Conservation (phyloP, 2,888 invertebrate genomes). For the Idaea biselata region DNA sequence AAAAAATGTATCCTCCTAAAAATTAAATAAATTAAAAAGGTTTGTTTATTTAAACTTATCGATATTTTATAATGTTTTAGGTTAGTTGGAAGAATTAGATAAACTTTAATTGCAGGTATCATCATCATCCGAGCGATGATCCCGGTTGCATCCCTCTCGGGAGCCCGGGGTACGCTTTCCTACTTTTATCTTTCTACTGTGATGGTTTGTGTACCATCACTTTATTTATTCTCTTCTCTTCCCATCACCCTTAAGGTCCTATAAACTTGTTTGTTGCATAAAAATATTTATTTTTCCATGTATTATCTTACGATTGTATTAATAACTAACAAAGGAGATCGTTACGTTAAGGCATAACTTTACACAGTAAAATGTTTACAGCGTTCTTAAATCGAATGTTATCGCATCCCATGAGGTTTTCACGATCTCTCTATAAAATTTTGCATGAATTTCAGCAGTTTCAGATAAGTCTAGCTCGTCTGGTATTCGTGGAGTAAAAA, state of each 20-base stretch:
- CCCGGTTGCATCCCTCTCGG: too few relatives aligned
- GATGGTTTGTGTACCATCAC: too few relatives aligned
- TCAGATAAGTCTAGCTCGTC: conserved; percentile 29
- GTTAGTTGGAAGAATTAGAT: too few relatives aligned
- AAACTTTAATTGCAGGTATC: too few relatives aligned
- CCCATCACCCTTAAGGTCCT: neutral
- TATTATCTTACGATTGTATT: neutral
- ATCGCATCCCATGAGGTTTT: conserved; percentile 41
- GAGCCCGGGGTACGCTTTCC: too few relatives aligned
- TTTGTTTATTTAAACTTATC: too few relatives aligned
- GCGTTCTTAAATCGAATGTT: conserved; percentile 52
- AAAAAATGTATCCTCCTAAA: too few relatives aligned
- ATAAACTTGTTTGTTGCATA: neutral
- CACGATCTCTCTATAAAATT: conserved; percentile 33
- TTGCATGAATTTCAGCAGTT: conserved; percentile 38
- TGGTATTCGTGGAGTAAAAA: neutral
- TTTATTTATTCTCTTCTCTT: neutral
- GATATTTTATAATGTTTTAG: too few relatives aligned
- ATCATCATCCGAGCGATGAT: too few relatives aligned
- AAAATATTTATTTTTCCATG: neutral
- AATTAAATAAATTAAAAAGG: too few relatives aligned
- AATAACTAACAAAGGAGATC: conserved; percentile 18
- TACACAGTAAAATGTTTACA: conserved; percentile 36
- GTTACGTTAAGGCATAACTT: conserved; percentile 17
- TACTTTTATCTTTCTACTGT: too few relatives aligned